These are phyloP conservation scores for Ceratitis capitata DNA, from an alignment of 1,140 invertebrate genomes.

Conservation along the genomic window DNA sequence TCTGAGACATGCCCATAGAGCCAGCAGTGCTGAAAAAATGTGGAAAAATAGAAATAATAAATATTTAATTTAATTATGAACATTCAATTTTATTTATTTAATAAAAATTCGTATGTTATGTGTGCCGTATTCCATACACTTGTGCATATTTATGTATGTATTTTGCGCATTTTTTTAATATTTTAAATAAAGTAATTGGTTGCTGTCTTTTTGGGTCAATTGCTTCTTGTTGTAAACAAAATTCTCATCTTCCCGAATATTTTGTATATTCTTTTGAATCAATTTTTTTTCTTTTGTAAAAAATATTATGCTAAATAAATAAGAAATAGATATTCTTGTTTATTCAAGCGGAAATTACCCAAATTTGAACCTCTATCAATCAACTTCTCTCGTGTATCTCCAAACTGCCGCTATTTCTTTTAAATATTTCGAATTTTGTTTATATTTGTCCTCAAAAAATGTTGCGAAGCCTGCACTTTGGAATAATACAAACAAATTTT, in stretches of 20 bases:
- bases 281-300: background rate
- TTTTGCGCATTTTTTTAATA: background rate
- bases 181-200: background rate
- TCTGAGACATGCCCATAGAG: conserved; percentile 55
- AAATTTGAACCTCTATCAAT: background rate
- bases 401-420: background rate
- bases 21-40: background rate
- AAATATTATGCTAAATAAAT: background rate
- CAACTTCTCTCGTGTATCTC: background rate
- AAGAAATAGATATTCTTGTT: background rate
- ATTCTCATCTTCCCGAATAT: background rate
- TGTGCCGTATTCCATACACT: too few species aligned
- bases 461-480: background rate
- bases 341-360: background rate
- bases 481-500: background rate
- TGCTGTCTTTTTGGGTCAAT: background rate
- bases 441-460: conserved; percentile 34
- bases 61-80: background rate
- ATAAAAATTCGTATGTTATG: background rate
- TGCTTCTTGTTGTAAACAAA: background rate
- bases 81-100: background rate
- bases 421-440: background rate
- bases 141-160: background rate
- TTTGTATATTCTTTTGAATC: background rate
- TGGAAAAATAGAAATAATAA: background rate